Evolutionary conservation across 2,113 vertebrate species (phyloP), one percentile per base, ranked within the genome.

Genomic region (Menura novaehollandiae): DNA sequence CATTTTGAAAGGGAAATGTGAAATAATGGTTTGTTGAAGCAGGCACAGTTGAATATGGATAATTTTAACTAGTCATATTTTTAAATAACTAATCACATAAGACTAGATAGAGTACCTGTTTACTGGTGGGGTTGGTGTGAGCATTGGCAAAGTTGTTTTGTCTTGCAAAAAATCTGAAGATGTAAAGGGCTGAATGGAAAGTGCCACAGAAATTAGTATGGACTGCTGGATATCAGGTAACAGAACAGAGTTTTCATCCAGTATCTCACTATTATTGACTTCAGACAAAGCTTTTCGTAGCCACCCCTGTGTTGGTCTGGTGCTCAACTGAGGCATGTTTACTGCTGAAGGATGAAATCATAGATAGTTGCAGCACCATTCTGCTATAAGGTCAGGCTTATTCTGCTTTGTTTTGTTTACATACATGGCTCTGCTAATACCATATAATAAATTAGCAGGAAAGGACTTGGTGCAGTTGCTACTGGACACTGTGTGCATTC

Each of bases 241-340:
- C 27, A 62, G 16, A 76, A 76, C 7, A 28, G 33, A 62, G 13
- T 8, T 66, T 7, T 56, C 32, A n/a, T 51, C 33, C 2, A 3
- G 7, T 63, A 35, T 69, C 17, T 67, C 55, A 15, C 6, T 78
- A 7, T 49, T 43, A 47, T 11, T 0, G 3, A 33, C 43, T 90
- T 41, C 52, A 75, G 56, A 27, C 18, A 35, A 62, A 67, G 24
- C 5, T 63, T 67, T 82, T 49, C 26, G 68, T 67, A 22, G 28
- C 7, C 37, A 59, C 6, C 1, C 2, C 1, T 43, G 8, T 17
- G 10, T 33, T 75, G 24, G 4, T 43, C 47, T 68, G 15, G 22
- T 67, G 16, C 3, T 12, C 22, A 84, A 1, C 21, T 1, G 2
- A 77, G 19, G 17, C 1, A 1, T 47, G 3, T 85, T 52, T 62